Conservation (phyloP, 1,140 invertebrate species). For the Cheumatopsyche charites region DNA sequence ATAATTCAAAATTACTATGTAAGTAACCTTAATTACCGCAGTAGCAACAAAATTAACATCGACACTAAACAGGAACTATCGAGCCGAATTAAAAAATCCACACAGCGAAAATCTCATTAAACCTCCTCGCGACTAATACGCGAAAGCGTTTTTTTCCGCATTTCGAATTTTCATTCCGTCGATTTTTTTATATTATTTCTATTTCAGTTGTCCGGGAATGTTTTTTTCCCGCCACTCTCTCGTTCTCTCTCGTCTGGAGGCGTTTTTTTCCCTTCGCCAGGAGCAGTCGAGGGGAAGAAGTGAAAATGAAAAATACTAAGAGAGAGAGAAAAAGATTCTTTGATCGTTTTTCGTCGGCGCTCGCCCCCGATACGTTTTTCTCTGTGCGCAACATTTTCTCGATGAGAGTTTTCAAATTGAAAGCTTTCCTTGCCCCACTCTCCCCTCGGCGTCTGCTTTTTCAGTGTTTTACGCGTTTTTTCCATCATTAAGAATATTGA, state of each 20-base stretch:
- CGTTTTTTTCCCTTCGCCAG: background rate
- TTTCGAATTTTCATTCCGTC: constrained; percentile 10
- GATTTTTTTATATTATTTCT: no score
- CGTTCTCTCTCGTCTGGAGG: no score
- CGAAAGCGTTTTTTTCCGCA: constrained; percentile 2
- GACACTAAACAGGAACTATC: background rate
- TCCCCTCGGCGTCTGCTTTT: no score
- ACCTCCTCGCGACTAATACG: constrained; percentile 9
- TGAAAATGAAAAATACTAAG: constrained; percentile 22
- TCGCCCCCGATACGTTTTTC: background rate
- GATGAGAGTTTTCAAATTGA: constrained; percentile 17
- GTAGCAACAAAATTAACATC: background rate
- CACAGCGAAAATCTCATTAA: constrained; percentile 14
- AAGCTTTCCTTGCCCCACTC: background rate
- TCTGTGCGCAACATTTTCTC: constrained; percentile 23
- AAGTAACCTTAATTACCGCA: no score
- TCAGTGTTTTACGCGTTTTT: no score
- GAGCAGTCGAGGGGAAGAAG: constrained; percentile 5
- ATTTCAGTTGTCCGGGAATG: background rate
- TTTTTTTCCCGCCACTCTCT: no score
- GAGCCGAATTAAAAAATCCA: background rate
- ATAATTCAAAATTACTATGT: no score
- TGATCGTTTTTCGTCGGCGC: constrained; percentile 14
- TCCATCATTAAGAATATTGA: background rate
- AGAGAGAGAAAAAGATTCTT: constrained; percentile 3